phyloP scores from a whole-genome alignment of 53 echinoderm and acorn worm genomes.

The Luidia sarsii region DNA sequence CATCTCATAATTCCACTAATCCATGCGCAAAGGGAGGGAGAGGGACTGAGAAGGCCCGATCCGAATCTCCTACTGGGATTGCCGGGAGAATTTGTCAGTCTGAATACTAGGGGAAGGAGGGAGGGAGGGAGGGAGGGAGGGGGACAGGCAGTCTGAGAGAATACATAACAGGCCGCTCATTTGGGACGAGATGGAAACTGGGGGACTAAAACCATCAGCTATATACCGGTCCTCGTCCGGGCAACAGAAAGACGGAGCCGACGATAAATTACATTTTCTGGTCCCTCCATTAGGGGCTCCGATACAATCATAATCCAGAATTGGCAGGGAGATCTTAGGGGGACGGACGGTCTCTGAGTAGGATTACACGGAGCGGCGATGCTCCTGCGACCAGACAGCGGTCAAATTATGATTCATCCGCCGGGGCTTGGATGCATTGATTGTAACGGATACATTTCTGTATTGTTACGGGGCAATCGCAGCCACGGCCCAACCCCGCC shows the following conservation, averaged over 20 bases:
- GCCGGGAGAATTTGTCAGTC: not conserved
- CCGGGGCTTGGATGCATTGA: slow-evolving; percentile 11
- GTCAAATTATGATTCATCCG: slow-evolving; percentile 54
- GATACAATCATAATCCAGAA: slow-evolving; percentile 26
- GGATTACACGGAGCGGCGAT: not conserved
- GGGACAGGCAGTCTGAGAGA: too few species aligned
- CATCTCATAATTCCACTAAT: slow-evolving; percentile 31
- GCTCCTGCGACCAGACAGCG: too few species aligned
- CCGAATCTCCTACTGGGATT: slow-evolving; percentile 12
- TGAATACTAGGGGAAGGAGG: not conserved
- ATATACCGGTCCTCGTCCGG: not conserved
- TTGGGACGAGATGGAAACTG: not conserved
- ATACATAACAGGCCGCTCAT: not conserved
- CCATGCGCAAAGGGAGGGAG: not conserved
- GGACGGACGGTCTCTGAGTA: not conserved
- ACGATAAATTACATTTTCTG: not conserved
- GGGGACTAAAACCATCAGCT: not conserved
- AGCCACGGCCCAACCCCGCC: not conserved
- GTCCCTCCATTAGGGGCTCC: slow-evolving; percentile 33
- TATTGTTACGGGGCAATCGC: not conserved
- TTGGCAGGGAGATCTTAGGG: not conserved
- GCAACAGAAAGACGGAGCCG: not conserved
- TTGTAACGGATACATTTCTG: slow-evolving; percentile 22
- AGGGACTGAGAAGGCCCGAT: not conserved
- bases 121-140: too few species aligned